Evolutionary conservation across 2,888 invertebrate genomes (phyloP), one percentile per base, ranked within the genome.

Genomic region (Euproctis similis): DNA sequence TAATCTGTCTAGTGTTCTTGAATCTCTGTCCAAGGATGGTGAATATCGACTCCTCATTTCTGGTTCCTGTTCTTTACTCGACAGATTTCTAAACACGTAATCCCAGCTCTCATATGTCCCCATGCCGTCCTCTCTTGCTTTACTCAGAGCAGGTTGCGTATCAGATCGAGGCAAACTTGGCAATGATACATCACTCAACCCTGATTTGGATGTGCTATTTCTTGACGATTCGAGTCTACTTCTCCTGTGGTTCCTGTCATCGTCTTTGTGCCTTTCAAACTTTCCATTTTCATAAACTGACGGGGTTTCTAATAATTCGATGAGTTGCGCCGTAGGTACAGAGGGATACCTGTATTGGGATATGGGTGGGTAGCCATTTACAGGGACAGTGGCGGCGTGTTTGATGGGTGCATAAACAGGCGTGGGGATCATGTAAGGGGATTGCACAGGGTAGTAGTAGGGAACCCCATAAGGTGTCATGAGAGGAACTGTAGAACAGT

Each of bases 61-160:
- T 13, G 81, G 84, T 1, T 85, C 81, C 45, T 92, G 91, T 0
- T 92, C 90, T 50, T 91, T 89, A 46, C 88, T 91, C 33, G 93
- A 92, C 17, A 94, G 73, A 59, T 92, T 91, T 46, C 89, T 87
- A 58, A 90, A 94, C 0, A 94, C 93, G 56, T 92, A 93, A 57
- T 91, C 91, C 94, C 94, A 94, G 28, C 89, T 88, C 43, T 92
- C 92, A 31, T 88, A 89, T 0, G 88, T 89, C 1, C 90, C 89
- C 58, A 89, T 87, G 0, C 88, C 89, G 39, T 90, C 90, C 42
- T 90, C 89, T 34, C 81, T 82, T 11, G 88, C 88, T 45, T 85
- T 85, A 40, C 84, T 85, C 2, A 85, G 38, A 0, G 70, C 55
- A 1, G 85, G 85, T 21, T 85, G 85, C 0, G 85, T 85, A 24